Evolutionary conservation across 2,888 invertebrate species (phyloP).

Genomic region (Caradrina clavipalpis): DNA sequence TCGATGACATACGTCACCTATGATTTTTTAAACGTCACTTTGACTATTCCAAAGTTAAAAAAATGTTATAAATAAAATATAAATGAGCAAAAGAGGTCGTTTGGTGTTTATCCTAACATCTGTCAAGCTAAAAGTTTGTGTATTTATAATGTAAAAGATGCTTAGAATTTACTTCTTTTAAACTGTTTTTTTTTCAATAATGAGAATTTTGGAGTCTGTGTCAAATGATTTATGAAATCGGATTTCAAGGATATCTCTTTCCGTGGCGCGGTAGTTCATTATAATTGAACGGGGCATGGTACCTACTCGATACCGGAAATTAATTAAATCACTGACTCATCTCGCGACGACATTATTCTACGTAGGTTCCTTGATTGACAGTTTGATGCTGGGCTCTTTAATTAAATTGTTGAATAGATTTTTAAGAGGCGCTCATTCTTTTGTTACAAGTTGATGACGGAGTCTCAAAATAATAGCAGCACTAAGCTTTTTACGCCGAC

Average conservation of each 20-base stretch:
- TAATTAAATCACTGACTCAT: constrained; percentile 81
- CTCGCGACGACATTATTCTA: constrained; percentile 77
- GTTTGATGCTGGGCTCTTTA: constrained; percentile 69
- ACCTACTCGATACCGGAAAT: constrained; percentile 72
- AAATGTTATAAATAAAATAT: constrained; percentile 36
- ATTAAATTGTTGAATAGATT: constrained; percentile 74
- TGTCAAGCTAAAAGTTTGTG: constrained; percentile 17
- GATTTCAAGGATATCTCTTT: constrained; percentile 38
- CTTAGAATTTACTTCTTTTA: background rate
- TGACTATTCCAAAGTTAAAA: constrained; percentile 81
- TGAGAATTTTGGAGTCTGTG: background rate
- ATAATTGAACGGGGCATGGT: constrained; percentile 63
- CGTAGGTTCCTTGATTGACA: constrained; percentile 75
- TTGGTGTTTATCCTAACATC: background rate
- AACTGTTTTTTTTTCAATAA: background rate
- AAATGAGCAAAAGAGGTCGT: constrained; percentile 39
- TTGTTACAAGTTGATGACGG: constrained; percentile 22
- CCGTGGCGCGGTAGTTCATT: constrained; percentile 45
- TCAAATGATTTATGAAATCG: constrained; percentile 20
- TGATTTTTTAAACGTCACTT: constrained; percentile 76
- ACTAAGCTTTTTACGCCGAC: background rate
- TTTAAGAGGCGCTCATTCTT: constrained; percentile 29
- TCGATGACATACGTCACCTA: constrained; percentile 83
- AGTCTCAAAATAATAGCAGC: constrained; percentile 20
- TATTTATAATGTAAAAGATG: background rate